These are phyloP conservation scores for Gymnoscopelus microlampas DNA, from an alignment of 2,797 vertebrate genomes.

Conservation along the genomic window DNA sequence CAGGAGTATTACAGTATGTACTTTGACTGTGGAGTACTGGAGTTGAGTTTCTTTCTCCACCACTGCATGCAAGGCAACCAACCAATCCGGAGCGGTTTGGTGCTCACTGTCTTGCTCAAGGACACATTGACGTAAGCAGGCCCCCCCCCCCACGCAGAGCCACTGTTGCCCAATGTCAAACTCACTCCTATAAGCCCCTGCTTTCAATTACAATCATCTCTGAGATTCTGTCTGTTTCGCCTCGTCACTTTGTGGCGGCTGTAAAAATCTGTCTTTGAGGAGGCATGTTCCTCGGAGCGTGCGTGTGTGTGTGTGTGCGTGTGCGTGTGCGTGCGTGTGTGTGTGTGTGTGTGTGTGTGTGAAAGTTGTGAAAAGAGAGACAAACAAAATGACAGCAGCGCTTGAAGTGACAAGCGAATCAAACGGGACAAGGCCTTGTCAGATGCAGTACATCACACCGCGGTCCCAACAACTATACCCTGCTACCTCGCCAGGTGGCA, in stretches of 20 bases:
- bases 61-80: too few relatives aligned
- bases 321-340: constrained; percentile 11
- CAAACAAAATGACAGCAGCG: constrained; percentile 13
- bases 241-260: constrained; percentile 24
- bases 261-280: neutral
- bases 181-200: neutral
- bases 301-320: constrained; percentile 8
- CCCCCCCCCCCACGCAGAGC: neutral
- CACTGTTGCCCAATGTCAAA: neutral
- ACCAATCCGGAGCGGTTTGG: too few relatives aligned
- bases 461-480: constrained; percentile 32
- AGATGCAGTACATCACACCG: constrained; percentile 36
- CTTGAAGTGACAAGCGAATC: constrained; percentile 14
- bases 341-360: constrained; percentile 18
- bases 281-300: constrained; percentile 5
- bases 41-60: too few relatives aligned
- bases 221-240: constrained; percentile 7
- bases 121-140: too few relatives aligned
- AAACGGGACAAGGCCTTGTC: constrained; percentile 29
- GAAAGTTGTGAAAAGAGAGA: neutral
- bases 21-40: too few relatives aligned
- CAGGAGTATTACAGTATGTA: too few relatives aligned
- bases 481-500: constrained; percentile 26
- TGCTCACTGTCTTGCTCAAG: too few relatives aligned
- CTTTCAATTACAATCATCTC: constrained; percentile 37